These are phyloP conservation scores for Denticeps clupeoides DNA, from an alignment of 2,797 vertebrate species.

Conservation along the genomic window DNA sequence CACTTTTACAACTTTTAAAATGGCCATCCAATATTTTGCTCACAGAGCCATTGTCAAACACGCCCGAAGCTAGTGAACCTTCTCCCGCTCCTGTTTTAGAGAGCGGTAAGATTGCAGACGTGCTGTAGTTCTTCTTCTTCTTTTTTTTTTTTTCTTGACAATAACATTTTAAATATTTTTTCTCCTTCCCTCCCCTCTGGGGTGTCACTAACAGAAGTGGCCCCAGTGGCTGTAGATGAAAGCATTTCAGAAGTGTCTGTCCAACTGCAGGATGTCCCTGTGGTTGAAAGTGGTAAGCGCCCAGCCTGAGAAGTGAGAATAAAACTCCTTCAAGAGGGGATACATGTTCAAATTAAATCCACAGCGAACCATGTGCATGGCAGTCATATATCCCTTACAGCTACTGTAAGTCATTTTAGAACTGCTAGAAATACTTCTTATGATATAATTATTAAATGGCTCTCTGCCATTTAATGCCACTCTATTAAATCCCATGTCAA, in stretches of 20 bases:
- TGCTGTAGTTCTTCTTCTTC: constrained; percentile 11
- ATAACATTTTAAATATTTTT: constrained; percentile 14
- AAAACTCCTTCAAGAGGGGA: background rate
- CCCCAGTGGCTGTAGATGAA: constrained; percentile 15
- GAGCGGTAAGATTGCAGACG: constrained; percentile 23
- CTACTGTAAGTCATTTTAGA: no score
- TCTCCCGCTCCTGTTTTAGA: constrained; percentile 7
- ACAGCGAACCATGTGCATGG: no score
- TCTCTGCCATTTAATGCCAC: no score
- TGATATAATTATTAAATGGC: no score
- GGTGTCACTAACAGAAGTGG: constrained; percentile 11
- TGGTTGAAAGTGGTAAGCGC: constrained; percentile 30
- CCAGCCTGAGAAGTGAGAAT: constrained; percentile 9
- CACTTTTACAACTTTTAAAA: background rate
- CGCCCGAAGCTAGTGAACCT: constrained; percentile 8
- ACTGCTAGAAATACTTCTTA: no score
- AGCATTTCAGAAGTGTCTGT: constrained; percentile 8
- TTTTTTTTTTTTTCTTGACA: background rate
- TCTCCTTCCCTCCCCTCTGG: constrained; percentile 14
- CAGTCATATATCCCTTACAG: no score
- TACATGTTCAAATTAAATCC: background rate
- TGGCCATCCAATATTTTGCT: background rate
- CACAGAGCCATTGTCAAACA: background rate
- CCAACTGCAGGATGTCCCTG: constrained; percentile 6
- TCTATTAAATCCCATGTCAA: no score